Base-by-base conservation (phyloP, 2,113 vertebrate species). In the Meleagris gallopavo region DNA sequence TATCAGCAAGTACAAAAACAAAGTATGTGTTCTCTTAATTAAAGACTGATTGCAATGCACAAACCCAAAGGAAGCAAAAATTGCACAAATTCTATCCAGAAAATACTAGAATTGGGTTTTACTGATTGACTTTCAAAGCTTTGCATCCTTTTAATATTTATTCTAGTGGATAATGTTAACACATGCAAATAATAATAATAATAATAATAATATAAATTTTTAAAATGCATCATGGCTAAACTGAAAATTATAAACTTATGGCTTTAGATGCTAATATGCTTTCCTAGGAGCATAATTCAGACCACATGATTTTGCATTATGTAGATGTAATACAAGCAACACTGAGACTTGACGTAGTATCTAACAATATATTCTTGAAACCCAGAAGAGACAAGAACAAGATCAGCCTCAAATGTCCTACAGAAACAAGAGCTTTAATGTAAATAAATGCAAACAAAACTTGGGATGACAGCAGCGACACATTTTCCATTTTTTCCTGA, bases 401-500 rank as follows among this genome's bases (percentile, higher is more conserved):
- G 32, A 83, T 77, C 48, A 89, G 25, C 32, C 58, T 92, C 62
- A 70, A 57, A 93, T 84, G 54, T 79, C 77, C 48, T 87, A 52
- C 50, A 90, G 67, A 91, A 83, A 91, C 80, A 48, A 70, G 54
- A 70, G 58, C 11, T 89, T 91, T 82, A 93, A 87, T 21, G 5
- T 73, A 87, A 87, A 85, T 74, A 90, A 91, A 74, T 11, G 40
- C 32, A 80, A 95, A 83, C 29, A 91, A 94, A 97, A 73, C 24
- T 84, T 16, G 1, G 54, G 66, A 84, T 92, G 89, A 93, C 24
- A 79, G 66, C 43, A 88, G 52, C 0, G 1, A 79, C 76, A 62
- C 0, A 0, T 87, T 92, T 85, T 89, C 57, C 54, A 19, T 36
- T 87, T 87, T 82, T 84, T 78, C 54, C 61, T 79, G 74, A 70